Base-by-base conservation (phyloP, 1,140 invertebrate genomes). In the Triops cancriformis region DNA sequence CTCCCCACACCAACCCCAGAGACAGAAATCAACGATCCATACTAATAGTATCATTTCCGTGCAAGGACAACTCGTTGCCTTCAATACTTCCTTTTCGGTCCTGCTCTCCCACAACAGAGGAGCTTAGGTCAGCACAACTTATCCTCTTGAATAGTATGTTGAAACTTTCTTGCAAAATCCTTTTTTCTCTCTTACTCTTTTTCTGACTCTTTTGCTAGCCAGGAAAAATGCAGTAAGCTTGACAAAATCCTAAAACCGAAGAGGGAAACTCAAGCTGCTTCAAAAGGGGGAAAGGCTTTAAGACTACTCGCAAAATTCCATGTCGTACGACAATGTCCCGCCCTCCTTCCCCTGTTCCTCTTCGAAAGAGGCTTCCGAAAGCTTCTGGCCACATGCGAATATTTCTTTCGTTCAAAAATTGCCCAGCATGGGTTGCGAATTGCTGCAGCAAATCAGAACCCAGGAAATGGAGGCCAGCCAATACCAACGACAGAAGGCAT, bases 21-120 rank as follows among this genome's bases (percentile, higher is more conserved):
- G 51, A 64, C 51, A 64, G 51, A 64, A 64, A 64, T 64, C 51
- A 64, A 64, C 51, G 51, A 64, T 64, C 51, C 51, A 64, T 64
- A 23, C 51, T 64, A 64, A 64, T 64, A 64, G 51, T 64, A 64
- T 64, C 51, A 64, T 64, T 64, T 64, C 51, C 51, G 51, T 64
- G 51, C 51, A 64, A 64, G 10, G 51, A 23, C 51, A 64, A 64
- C 18, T 64, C 51, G 10, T 23, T 18, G 51, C 18, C 31, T 37
- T 64, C 51, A 18, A 64, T 64, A 23, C 51, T 23, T 64, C n/a
- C 51, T 6, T 3, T 64, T 23, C 5, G 4, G 51, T 14, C 51
- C 14, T 64, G 18, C 23, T 7, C 51, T 23, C 51, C 51, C 51
- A 64, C 51, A 18, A n/a, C 51, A 18, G 18, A 23, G 18, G 5